Evolutionary conservation across 2,888 invertebrate genomes (phyloP), one percentile per base, ranked within the genome.

Genomic region (Clostera curtula): DNA sequence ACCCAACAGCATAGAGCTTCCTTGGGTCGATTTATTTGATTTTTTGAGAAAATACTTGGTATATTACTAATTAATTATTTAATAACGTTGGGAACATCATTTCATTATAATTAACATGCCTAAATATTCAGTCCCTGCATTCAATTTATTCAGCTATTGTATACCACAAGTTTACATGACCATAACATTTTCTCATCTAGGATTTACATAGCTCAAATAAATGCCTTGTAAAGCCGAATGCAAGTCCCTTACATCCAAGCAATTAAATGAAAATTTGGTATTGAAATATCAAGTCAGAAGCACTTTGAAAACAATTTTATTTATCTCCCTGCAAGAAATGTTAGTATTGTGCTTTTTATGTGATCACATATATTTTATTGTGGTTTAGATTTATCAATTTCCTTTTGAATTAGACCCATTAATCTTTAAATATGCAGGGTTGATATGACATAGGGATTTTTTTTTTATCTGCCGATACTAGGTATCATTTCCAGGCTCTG

Each of bases 311-410:
- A 52, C 49, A 33, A 39, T 35, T 43, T 46, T 49, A 43, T 47
- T 46, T 51, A 44, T 52, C 47, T 39, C 29, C 32, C 43, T 56
- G 42, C 55, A 43, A 55, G 60, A 63, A 62, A 65, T 69, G 69
- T 70, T 65, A 66, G 68, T 68, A 64, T 43, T 12, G 25, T 25
- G 7, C 31, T 16, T 21, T 32, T 27, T 30, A 12, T 30, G 13
- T 23, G 19, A 31, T 29, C 12, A 18, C 20, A 4, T 20, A 7
- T 10, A 2, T 9, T 4, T 20, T 2, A 5, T 12, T 9, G 20
- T 12, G 6, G n/a, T 11, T 21, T 12, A 10, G 21, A 10, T 10
- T 12, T 21, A 12, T 4, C 9, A 2, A 1, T 3, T n/a, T 3
- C 17, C 8, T 7, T 17, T 17, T n/a, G 8, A 17, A 17, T 17